Evolutionary conservation across 2,797 vertebrate genomes (phyloP), one percentile per base, ranked within the genome.

Genomic region (Molossus molossus): DNA sequence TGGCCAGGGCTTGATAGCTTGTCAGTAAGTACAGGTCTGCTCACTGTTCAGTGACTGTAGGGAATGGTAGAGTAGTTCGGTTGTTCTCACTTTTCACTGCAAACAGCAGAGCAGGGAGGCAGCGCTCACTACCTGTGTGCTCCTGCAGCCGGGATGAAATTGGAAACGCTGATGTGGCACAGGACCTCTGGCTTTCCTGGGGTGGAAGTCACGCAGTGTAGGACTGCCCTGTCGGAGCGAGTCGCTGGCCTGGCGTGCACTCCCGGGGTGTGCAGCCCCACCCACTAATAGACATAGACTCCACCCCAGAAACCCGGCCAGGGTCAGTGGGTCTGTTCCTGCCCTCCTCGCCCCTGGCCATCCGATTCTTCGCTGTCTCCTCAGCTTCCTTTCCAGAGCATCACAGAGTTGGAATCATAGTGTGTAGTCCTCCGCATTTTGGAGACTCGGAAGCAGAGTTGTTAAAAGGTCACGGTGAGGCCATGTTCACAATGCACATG

Each of bases 91-190:
- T n/a, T 0, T 64, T 60, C 40, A 45, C 40, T 6, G 15, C 50
- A 57, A 53, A 13, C 17, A 25, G 55, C 17, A 6, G 37, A 67
- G 9, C 20, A 14, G 9, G n/a, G n/a, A 11, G 21, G 29, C 40
- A 2, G 0, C 9, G 77, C 23, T 69, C 9, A 11, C 9, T 21
- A 3, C 27, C 20, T 1, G 37, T 27, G 37, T 25, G 6, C 15
- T 15, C 11, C 45, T 64, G 25, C 10, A 33, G 9, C 65, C 57
- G 11, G 62, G 70, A 25, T 27, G n/a, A 75, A 77, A 40, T 33
- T 48, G 76, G 76, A 83, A 57, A 11, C 53, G 27, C 1, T 0
- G 14, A 23, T 5, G 4, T 50, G 53, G 64, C 29, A 50, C 3
- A 50, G 83, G 33, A 27, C 29, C 18, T 87, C 70, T 55, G 11